Percentiles rank a stretch among this genome's conserved stretches.
Evolutionary conservation across 2,113 vertebrate species (phyloP).

Genomic region (Cyprinodon variegatus): DNA sequence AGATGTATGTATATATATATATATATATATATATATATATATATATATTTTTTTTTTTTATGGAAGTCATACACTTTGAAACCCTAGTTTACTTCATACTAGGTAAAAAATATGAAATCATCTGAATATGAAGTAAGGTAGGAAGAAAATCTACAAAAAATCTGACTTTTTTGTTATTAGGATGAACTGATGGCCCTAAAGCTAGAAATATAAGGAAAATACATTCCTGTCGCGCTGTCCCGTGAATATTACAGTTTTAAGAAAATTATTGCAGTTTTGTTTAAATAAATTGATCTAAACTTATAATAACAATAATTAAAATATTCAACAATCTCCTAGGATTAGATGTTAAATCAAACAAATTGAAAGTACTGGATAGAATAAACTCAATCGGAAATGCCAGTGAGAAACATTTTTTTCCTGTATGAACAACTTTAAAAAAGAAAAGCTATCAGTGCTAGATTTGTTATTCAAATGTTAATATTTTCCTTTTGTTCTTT

Average conservation of each 20-base stretch:
- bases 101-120: neutral
- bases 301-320: too few species aligned
- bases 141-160: neutral
- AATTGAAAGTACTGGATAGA: too few species aligned
- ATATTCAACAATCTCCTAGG: too few species aligned
- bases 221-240: neutral
- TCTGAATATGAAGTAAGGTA: too few species aligned
- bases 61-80: neutral
- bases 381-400: neutral
- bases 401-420: neutral
- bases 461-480: neutral
- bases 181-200: neutral
- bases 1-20: too few species aligned
- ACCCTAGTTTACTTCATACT: neutral
- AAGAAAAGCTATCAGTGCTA: neutral
- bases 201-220: neutral
- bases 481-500: conserved; percentile 20
- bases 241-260: neutral
- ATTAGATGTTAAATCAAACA: too few species aligned
- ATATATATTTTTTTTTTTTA: too few species aligned
- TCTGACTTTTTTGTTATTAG: neutral
- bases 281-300: too few species aligned
- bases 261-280: neutral
- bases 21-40: too few species aligned
- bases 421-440: neutral